These are phyloP conservation scores for Heptranchias perlo DNA, from an alignment of 2,113 vertebrate species.

Conservation along the genomic window DNA sequence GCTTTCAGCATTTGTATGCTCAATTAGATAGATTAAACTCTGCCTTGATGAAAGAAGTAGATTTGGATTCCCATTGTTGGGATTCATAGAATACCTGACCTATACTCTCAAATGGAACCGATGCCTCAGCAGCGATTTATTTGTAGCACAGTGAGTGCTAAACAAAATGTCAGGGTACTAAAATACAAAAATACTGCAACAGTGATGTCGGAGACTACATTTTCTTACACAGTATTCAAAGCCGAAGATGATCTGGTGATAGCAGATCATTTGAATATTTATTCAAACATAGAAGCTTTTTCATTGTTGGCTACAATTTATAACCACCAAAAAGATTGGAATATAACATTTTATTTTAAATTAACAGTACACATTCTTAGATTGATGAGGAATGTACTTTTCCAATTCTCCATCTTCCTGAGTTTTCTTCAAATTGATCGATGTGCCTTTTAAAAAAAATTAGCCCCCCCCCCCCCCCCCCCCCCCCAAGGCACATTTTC, in stretches of 20 bases:
- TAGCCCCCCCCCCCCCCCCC: neutral
- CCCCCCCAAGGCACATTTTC: too few relatives aligned
- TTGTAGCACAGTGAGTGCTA: neutral
- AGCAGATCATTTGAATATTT: neutral
- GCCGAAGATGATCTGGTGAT: neutral
- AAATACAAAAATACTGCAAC: neutral
- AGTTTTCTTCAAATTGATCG: neutral
- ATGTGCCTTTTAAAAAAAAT: neutral
- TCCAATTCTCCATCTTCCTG: neutral
- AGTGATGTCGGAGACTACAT: neutral
- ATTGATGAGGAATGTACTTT: neutral
- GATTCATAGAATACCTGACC: conserved; percentile 16
- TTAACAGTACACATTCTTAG: neutral
- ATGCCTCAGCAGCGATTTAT: conserved; percentile 14
- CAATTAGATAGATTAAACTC: conserved; percentile 10
- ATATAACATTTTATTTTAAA: neutral
- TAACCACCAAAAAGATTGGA: neutral
- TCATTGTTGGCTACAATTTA: neutral
- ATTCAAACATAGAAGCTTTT: neutral
- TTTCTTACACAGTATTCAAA: neutral
- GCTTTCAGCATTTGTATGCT: neutral
- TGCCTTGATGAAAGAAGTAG: conserved; percentile 16
- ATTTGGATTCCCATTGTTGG: neutral
- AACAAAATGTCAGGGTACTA: conserved; percentile 25
- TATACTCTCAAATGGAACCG: neutral